These are phyloP conservation scores for Troglohyphantes excavatus DNA, from an alignment of 2,888 invertebrate species.

Conservation along the genomic window DNA sequence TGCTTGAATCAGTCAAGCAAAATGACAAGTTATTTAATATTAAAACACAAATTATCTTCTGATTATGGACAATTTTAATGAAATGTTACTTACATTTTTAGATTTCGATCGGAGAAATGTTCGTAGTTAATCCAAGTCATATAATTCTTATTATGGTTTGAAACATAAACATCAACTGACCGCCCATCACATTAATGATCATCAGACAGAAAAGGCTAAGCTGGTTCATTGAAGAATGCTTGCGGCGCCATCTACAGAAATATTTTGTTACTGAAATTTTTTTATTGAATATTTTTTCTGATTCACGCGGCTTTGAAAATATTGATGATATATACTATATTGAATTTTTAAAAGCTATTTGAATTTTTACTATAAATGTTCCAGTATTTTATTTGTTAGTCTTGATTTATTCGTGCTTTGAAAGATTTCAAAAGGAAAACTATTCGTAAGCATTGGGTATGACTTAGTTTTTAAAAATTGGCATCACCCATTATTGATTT, in stretches of 20 bases:
- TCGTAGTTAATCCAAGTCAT: constrained; percentile 25
- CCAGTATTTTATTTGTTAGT: background rate
- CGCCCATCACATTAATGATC: constrained; percentile 56
- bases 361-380: too few species aligned
- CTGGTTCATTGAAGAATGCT: constrained; percentile 51
- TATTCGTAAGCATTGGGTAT: background rate
- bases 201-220: constrained; percentile 15
- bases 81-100: constrained; percentile 24
- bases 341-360: background rate
- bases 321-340: background rate
- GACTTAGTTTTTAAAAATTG: background rate
- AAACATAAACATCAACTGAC: constrained; percentile 66
- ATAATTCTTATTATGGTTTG: constrained; percentile 22
- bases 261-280: constrained; percentile 28
- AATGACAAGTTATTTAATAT: constrained; percentile 14
- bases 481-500: background rate
- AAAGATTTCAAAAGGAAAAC: background rate
- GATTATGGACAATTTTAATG: background rate
- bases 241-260: constrained; percentile 56
- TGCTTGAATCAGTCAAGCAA: constrained; percentile 22
- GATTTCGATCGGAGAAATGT: constrained; percentile 10
- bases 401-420: background rate
- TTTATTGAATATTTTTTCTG: background rate
- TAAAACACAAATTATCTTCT: background rate
- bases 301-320: background rate